Evolutionary conservation across 2,888 invertebrate species (phyloP).

Genomic region (Lycaena phlaeas): DNA sequence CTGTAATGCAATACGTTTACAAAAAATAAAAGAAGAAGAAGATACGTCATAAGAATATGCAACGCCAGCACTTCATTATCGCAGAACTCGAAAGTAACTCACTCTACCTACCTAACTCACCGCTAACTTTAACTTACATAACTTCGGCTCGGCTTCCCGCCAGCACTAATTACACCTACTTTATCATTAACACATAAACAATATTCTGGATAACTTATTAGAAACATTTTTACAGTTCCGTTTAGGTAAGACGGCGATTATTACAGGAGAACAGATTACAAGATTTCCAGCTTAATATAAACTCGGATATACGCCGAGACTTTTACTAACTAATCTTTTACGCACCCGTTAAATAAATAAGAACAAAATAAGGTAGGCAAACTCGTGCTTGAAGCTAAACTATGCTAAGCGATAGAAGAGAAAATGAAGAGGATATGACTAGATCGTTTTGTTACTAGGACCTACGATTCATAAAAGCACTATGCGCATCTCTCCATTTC

Average conservation of each 20-base stretch:
- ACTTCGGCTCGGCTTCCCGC: background rate
- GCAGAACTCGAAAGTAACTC: slow-evolving; percentile 38
- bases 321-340: slow-evolving; percentile 15
- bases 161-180: slow-evolving; percentile 26
- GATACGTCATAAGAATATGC: slow-evolving; percentile 12
- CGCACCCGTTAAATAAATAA: slow-evolving; percentile 12
- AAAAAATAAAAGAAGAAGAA: too few relatives aligned
- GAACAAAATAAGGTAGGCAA: slow-evolving; percentile 16
- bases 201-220: slow-evolving; percentile 72
- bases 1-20: too few relatives aligned
- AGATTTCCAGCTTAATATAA: slow-evolving; percentile 8
- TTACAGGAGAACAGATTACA: slow-evolving; percentile 10
- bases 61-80: slow-evolving; percentile 31
- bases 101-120: slow-evolving; percentile 40
- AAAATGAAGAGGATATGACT: slow-evolving; percentile 70
- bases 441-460: slow-evolving; percentile 66
- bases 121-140: slow-evolving; percentile 33
- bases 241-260: slow-evolving; percentile 17
- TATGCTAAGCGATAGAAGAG: slow-evolving; percentile 70
- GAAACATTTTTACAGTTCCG: slow-evolving; percentile 29
- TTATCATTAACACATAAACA: slow-evolving; percentile 31
- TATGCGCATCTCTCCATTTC: slow-evolving; percentile 70
- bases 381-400: slow-evolving; percentile 69
- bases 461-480: slow-evolving; percentile 70
- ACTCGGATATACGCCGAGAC: slow-evolving; percentile 7